A percentile compares a stretch with the other conserved stretches of the same genome.
phyloP scores from a whole-genome alignment of 2,113 vertebrate species.

The Dermatemys mawii region DNA sequence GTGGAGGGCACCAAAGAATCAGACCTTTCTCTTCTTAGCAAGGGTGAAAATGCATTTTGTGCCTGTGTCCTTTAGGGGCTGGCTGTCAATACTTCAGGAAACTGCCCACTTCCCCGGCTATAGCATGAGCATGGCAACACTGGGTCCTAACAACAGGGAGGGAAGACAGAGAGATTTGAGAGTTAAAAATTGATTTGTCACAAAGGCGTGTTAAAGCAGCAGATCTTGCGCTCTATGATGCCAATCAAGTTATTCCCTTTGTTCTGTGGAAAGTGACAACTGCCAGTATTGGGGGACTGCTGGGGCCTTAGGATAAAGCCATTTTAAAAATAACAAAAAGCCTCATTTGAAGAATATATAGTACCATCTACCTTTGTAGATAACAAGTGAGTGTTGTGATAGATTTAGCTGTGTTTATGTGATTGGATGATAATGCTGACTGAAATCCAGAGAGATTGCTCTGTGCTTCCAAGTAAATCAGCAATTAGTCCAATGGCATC shows the following conservation, averaged over 20 bases:
- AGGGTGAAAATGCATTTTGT: neutral
- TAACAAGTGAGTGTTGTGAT: slow-evolving; percentile 1
- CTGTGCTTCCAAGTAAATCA: slow-evolving; percentile 17
- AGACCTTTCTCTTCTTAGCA: neutral
- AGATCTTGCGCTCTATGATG: neutral
- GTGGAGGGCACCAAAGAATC: rapidly evolving
- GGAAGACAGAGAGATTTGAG: neutral
- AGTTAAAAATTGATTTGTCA: neutral
- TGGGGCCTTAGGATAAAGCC: neutral
- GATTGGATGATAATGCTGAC: slow-evolving; percentile 48
- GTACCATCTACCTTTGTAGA: slow-evolving; percentile 41
- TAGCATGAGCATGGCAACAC: neutral
- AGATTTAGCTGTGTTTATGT: slow-evolving; percentile 44
- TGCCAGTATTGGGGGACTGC: neutral
- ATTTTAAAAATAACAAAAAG: neutral
- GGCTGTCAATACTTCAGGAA: neutral
- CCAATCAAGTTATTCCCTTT: neutral
- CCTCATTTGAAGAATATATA: slow-evolving; percentile 21
- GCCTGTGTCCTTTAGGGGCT: neutral
- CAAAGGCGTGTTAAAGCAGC: neutral
- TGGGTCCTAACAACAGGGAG: neutral
- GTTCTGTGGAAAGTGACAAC: neutral
- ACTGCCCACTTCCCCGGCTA: neutral
- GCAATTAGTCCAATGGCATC: slow-evolving; percentile 2
- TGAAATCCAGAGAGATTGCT: slow-evolving; percentile 12